Evolutionary conservation across 2,797 vertebrate genomes (phyloP).

Genomic region (Chaetophractus vellerosus): DNA sequence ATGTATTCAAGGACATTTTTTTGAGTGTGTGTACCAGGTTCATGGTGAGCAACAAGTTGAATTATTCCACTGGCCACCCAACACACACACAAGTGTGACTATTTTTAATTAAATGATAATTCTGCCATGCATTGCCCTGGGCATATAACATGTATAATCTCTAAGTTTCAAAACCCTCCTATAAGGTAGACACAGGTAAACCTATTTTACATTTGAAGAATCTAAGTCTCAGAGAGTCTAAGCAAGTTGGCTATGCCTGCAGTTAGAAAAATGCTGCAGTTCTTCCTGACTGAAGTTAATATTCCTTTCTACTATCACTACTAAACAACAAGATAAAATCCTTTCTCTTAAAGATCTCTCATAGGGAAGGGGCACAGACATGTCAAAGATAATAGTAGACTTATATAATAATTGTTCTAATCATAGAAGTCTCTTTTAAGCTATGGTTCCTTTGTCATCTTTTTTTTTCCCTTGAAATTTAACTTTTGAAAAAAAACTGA

Average conservation of each 20-base stretch:
- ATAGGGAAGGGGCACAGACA: too few relatives aligned
- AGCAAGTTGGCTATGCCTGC: neutral
- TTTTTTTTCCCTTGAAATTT: neutral
- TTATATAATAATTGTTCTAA: neutral
- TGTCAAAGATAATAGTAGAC: neutral
- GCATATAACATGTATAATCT: too few relatives aligned
- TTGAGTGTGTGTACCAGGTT: neutral
- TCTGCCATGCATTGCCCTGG: fast-evolving
- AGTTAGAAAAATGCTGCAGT: neutral
- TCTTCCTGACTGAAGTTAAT: neutral
- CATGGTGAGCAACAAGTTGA: neutral
- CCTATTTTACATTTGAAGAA: neutral
- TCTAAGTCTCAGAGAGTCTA: neutral
- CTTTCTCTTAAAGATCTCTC: neutral
- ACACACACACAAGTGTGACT: neutral
- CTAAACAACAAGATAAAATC: neutral
- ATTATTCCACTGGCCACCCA: neutral
- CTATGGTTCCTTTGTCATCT: neutral
- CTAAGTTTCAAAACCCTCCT: neutral
- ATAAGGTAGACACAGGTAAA: too few relatives aligned
- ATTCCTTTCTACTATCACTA: neutral
- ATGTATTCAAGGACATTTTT: neutral
- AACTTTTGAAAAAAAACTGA: neutral
- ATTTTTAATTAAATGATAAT: neutral
- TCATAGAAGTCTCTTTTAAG: neutral